phyloP scores from a whole-genome alignment of 2,113 vertebrate genomes.

The Phylloscopus trochilus region DNA sequence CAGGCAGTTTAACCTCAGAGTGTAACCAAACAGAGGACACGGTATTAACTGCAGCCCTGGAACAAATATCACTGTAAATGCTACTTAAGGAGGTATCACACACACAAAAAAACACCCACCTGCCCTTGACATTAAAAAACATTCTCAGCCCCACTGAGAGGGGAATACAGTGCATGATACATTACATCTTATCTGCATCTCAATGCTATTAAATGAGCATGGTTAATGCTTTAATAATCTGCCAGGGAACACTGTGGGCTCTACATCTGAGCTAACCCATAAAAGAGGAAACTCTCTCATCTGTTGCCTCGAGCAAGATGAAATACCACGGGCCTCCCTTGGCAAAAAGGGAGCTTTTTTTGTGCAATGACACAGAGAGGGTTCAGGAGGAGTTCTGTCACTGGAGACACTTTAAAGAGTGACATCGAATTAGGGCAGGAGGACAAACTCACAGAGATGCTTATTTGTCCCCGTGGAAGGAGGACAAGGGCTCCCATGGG shows the following conservation, averaged over 20 bases:
- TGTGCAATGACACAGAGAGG: background rate
- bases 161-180: background rate
- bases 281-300: conserved; percentile 26
- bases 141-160: background rate
- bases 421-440: background rate
- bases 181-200: conserved; percentile 42
- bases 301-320: background rate
- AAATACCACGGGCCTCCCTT: background rate
- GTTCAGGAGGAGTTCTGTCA: background rate
- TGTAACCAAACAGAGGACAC: background rate
- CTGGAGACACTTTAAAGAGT: background rate
- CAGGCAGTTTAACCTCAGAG: background rate
- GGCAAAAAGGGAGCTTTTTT: background rate
- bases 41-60: background rate
- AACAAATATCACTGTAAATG: conserved; percentile 51
- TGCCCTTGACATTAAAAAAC: conserved; percentile 29
- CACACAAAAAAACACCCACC: background rate
- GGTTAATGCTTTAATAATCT: conserved; percentile 54
- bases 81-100: conserved; percentile 24
- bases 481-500: background rate
- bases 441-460: background rate
- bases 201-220: conserved; percentile 25
- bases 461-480: background rate
- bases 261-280: conserved; percentile 14
- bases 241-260: conserved; percentile 9